phyloP scores from a whole-genome alignment of 1,140 invertebrate species.

The Phymorhynchus buccinoides region DNA sequence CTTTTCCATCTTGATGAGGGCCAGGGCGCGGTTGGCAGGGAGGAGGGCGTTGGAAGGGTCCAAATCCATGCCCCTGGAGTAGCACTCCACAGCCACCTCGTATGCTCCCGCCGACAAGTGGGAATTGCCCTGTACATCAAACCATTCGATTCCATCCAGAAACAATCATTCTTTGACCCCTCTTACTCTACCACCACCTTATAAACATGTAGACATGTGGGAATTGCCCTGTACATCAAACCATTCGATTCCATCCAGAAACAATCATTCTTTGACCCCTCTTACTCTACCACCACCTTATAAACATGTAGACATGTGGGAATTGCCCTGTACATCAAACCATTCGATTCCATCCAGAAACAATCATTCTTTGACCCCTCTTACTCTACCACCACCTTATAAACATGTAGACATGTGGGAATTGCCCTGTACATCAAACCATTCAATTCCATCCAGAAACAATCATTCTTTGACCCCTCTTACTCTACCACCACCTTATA shows the following conservation, averaged over 20 bases:
- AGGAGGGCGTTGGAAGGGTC: conserved; percentile 86
- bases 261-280: too few species aligned
- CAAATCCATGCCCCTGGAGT: conserved; percentile 84
- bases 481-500: too few species aligned
- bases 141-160: too few species aligned
- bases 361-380: too few species aligned
- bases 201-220: conserved; percentile 84
- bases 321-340: conserved; percentile 85
- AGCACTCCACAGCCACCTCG: conserved; percentile 85
- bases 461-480: too few species aligned
- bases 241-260: too few species aligned
- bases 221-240: conserved; percentile 85
- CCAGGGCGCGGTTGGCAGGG: conserved; percentile 90
- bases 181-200: conserved; percentile 85
- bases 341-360: too few species aligned
- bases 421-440: conserved; percentile 86
- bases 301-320: conserved; percentile 83
- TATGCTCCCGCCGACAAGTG: conserved; percentile 86
- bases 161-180: too few species aligned
- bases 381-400: conserved; percentile 85
- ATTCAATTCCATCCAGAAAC: too few species aligned
- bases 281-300: conserved; percentile 86
- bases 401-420: conserved; percentile 83
- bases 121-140: conserved; percentile 84
- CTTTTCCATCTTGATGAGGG: conserved; percentile 88